Percentiles rank a stretch among this genome's conserved stretches.
These are phyloP conservation scores for Podocnemis expansa DNA, from an alignment of 2,113 vertebrate genomes.

Conservation along the genomic window DNA sequence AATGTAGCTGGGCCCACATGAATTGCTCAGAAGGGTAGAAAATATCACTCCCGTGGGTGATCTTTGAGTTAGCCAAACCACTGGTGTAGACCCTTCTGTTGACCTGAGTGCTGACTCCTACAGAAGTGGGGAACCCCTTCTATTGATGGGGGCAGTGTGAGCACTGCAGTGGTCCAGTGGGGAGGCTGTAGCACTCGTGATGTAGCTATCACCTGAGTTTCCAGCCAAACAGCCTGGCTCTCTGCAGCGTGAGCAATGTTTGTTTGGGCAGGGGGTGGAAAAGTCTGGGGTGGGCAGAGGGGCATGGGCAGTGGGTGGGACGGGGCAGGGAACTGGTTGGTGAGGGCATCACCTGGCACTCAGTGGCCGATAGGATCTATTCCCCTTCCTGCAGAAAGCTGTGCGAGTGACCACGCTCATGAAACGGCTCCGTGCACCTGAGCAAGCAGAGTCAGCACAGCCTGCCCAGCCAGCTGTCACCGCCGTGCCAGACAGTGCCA, in stretches of 20 bases:
- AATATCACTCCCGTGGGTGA: no score
- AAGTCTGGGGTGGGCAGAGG: background rate
- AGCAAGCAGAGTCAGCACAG: slow-evolving; percentile 76
- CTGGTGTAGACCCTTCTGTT: no score
- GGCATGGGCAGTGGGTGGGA: background rate
- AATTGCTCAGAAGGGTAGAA: no score
- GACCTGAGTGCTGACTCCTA: no score
- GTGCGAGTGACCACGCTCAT: slow-evolving; percentile 97
- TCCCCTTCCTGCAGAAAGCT: slow-evolving; percentile 87
- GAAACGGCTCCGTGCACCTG: slow-evolving; percentile 92
- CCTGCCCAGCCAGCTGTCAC: slow-evolving; percentile 48
- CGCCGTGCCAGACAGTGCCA: slow-evolving; percentile 40
- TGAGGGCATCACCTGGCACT: background rate
- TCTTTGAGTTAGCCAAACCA: no score
- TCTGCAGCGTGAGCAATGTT: background rate
- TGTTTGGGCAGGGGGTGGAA: background rate
- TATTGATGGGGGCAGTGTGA: no score
- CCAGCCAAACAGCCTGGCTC: background rate
- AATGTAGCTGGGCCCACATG: no score
- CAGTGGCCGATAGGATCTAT: background rate
- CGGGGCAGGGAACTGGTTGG: background rate
- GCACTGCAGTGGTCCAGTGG: no score
- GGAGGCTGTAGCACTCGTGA: no score
- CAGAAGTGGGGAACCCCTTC: no score
- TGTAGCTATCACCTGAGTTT: no score